Evolutionary conservation across 1,140 invertebrate species (phyloP), one percentile per base, ranked within the genome.

Genomic region (Sinella curviseta): DNA sequence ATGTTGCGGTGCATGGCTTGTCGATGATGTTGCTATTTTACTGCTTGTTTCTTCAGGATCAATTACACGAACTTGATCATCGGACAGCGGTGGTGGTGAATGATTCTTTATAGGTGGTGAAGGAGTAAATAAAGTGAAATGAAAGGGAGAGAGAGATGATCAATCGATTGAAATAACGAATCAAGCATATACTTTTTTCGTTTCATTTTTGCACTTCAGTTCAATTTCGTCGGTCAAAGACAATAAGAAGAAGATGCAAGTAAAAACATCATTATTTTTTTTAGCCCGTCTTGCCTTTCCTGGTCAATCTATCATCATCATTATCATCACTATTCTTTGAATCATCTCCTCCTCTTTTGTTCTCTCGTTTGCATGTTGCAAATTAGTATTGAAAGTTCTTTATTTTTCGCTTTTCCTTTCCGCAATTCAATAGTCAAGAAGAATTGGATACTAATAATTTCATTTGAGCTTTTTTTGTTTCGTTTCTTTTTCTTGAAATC

Each of bases 251-350:
- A 8, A 48, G 20, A 20, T 8, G 8, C 8, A 48, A 60, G 24
- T 60, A 26, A 60, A 48, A 16, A 60, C 24, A 60, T 60, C 57
- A 60, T 60, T 60, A 60, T n/a, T 60, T 26, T n/a, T 3, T 60
- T 48, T 20, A 48, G 20, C 39, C 39, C 57, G 12, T 60, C 24
- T 60, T 60, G 4, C 57, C 57, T 60, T 60, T 60, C 57, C 57
- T 60, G 57, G 57, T 60, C 57, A 60, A 60, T 60, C 12, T 3
- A 60, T 60, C 57, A 60, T 60, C 39, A 48, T 48, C 39, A 48
- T 12, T 8, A 48, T 8, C 20, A 20, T 48, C 8, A 20, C 8
- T 48, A 8, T 48, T 48, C 8, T 8, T 48, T n/a, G 39, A 8
- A 48, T 48, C 39, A 17, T 48, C 39, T 48, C 17, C 39, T 48